A percentile compares a stretch with the other conserved stretches of the same genome.
Evolutionary conservation across 2,113 vertebrate species (phyloP).

Genomic region (Merops nubicus): DNA sequence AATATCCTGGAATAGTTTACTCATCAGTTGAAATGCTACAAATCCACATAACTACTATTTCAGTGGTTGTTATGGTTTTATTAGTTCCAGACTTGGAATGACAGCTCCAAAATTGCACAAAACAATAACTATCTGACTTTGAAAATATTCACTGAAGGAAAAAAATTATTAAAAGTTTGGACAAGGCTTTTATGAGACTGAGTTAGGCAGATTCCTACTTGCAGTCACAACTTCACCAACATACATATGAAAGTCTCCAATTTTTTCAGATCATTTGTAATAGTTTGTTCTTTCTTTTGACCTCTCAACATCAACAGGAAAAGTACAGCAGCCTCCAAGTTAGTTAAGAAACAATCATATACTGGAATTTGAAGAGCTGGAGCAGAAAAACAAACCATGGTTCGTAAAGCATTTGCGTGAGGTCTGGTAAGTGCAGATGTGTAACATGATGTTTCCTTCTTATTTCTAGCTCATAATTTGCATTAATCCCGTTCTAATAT

Average conservation of each 20-base stretch:
- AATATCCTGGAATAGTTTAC: slow-evolving; percentile 34
- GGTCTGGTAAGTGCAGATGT: not conserved
- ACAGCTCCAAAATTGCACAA: slow-evolving; percentile 15
- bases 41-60: slow-evolving; percentile 31
- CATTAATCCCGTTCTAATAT: not conserved
- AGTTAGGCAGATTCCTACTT: not conserved
- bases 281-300: not conserved
- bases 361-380: not conserved
- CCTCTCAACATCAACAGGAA: not conserved
- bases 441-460: not conserved
- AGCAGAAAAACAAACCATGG: not conserved
- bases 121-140: slow-evolving; percentile 34
- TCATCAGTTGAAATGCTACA: slow-evolving; percentile 49
- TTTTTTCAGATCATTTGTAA: not conserved
- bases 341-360: not conserved
- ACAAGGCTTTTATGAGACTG: not conserved
- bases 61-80: slow-evolving; percentile 50
- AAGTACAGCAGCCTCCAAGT: not conserved
- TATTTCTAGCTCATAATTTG: not conserved
- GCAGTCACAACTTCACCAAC: not conserved
- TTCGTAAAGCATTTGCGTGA: not conserved
- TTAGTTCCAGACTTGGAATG: not conserved
- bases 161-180: slow-evolving; percentile 15
- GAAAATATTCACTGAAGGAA: not conserved
- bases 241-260: not conserved